Evolutionary conservation across 2,113 vertebrate species (phyloP), one percentile per base, ranked within the genome.

Genomic region (Anhinga rufa): DNA sequence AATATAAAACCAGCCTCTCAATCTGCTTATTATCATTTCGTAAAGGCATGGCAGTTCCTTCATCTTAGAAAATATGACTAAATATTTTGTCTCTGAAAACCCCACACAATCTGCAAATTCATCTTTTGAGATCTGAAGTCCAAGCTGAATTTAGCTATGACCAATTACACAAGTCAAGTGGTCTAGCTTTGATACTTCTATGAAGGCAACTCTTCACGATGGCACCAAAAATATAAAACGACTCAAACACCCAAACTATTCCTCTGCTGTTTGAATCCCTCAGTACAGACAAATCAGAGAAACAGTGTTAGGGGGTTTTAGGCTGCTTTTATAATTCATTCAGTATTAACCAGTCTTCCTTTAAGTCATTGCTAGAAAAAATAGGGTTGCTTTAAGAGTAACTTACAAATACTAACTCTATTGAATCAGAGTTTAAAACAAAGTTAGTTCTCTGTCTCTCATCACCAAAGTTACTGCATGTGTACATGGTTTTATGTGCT

Each of bases 51-150:
- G 51, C 34, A 77, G 32, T 17, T 62, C 58, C 49, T 79, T 93
- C 69, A 57, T 57, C 78, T 61, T 10, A 14, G 18, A 46, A 70
- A 38, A 46, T 8, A 82, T 61, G 32, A 82, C 77, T 57, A 24
- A 72, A 14, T 68, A 57, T 91, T 87, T 87, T 94, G 79, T 95
- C 84, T 74, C 54, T 21, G 24, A 55, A 74, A 80, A 11, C 7
- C 10, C 8, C 0, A 1, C 51, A 18, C 11, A 90, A 40, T 0
- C 0, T 64, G 42, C 31, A 87, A 76, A 79, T 38, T 76, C 14
- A 7, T 12, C 49, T 12, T 31, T 9, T 20, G 68, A 80, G 52
- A 64, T 49, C 7, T 79, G 54, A 88, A 84, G 77, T 42, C 54
- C 66, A n/a, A 77, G 55, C 42, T 86, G 75, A 74, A 78, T 77